phyloP scores from a whole-genome alignment of 2,113 vertebrate species.

The Rhombomys opimus region DNA sequence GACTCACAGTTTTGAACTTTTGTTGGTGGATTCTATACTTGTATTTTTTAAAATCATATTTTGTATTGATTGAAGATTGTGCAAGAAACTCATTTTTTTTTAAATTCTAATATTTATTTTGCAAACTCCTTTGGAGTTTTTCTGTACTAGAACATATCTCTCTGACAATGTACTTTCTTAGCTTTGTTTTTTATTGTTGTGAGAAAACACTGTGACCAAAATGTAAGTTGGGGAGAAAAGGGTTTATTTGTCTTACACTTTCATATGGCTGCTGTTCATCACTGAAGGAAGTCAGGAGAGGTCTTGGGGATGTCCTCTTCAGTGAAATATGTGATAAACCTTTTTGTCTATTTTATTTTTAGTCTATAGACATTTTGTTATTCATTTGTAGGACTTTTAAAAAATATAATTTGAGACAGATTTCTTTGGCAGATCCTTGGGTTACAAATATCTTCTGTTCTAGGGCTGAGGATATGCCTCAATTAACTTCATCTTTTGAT shows the following conservation, averaged over 20 bases:
- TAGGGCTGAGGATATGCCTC: not conserved
- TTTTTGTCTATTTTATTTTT: not conserved
- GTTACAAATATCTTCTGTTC: not conserved
- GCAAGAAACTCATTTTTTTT: not conserved
- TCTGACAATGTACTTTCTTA: not conserved
- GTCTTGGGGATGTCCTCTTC: not conserved
- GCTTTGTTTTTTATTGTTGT: not conserved
- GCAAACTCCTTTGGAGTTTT: not conserved
- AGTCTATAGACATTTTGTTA: not conserved
- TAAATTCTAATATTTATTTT: not conserved
- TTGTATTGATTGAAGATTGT: not conserved
- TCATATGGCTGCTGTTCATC: too few species aligned
- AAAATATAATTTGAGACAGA: not conserved
- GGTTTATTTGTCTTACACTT: not conserved
- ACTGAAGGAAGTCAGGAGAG: too few species aligned
- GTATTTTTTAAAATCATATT: not conserved
- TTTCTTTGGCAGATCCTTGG: not conserved
- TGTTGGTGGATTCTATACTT: not conserved
- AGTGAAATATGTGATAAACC: not conserved
- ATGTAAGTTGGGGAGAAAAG: not conserved
- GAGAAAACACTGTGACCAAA: not conserved
- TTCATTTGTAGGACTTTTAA: not conserved
- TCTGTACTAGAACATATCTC: not conserved
- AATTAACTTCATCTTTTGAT: not conserved
- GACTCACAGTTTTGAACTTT: not conserved